Conservation (phyloP, 2,113 vertebrate species). For the Lepus europaeus region DNA sequence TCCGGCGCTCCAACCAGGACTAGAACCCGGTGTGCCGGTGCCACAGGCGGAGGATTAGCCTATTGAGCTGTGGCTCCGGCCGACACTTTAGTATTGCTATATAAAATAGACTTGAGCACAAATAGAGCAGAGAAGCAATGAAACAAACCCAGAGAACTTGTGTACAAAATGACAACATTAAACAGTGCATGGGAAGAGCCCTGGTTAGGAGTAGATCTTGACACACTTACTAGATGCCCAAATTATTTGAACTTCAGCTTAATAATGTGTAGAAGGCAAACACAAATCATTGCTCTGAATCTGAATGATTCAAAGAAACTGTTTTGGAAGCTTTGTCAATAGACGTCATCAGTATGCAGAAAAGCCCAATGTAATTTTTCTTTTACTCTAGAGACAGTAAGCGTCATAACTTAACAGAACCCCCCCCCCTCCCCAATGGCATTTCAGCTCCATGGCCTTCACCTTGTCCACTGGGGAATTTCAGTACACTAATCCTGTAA, state of each 20-base stretch:
- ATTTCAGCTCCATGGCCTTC: fast-evolving
- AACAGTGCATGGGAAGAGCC: neutral
- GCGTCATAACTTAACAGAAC: neutral
- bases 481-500: too few relatives aligned
- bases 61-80: too few relatives aligned
- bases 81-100: too few relatives aligned
- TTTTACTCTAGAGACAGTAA: neutral
- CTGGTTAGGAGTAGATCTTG: neutral
- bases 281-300: neutral
- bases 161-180: neutral
- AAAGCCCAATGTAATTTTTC: neutral
- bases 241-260: neutral
- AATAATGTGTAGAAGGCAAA: neutral
- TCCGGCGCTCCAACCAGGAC: too few relatives aligned
- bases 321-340: neutral
- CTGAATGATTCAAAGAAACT: neutral
- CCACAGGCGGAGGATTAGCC: too few relatives aligned
- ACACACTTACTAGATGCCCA: neutral
- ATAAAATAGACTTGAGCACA: neutral
- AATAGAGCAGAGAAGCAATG: neutral
- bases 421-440: too few relatives aligned
- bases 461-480: neutral
- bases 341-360: neutral
- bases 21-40: too few relatives aligned
- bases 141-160: neutral